Conservation (phyloP, 2,797 vertebrate genomes). For the Eospalax fontanierii region DNA sequence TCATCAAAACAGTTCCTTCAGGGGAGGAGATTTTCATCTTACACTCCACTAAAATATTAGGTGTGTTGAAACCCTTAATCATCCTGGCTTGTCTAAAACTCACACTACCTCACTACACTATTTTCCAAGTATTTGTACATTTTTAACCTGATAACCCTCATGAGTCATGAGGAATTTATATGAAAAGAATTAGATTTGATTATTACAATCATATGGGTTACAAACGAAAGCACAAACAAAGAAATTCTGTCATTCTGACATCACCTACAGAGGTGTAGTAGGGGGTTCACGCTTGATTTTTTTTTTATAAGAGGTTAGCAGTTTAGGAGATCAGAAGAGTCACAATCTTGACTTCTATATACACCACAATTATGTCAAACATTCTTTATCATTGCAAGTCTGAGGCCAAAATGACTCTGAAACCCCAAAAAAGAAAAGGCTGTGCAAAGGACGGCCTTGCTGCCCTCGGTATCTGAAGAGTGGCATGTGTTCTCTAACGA, state of each 20-base stretch:
- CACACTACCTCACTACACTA: conserved; percentile 12
- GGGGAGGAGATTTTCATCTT: not conserved
- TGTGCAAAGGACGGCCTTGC: not conserved
- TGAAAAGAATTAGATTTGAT: conserved; percentile 20
- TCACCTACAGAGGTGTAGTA: not conserved
- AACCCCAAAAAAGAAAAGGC: not conserved
- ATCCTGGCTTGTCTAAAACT: conserved; percentile 61
- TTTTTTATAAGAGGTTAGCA: not conserved
- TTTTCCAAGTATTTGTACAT: conserved; percentile 52
- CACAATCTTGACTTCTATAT: not conserved
- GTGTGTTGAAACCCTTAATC: conserved; percentile 17
- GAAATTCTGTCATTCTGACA: conserved; percentile 1
- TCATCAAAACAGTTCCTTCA: conserved; percentile 11
- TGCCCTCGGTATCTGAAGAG: not conserved
- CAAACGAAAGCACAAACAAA: conserved; percentile 56
- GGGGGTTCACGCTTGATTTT: not conserved
- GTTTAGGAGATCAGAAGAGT: not conserved
- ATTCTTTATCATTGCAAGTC: not conserved
- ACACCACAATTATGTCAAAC: not conserved
- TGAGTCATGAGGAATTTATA: conserved; percentile 40
- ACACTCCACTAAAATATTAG: not conserved
- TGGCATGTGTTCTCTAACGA: not conserved
- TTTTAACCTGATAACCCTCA: conserved; percentile 37
- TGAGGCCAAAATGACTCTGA: not conserved
- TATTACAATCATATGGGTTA: not conserved